These are phyloP conservation scores for Acanthurus lineatus DNA, from an alignment of 2,797 vertebrate genomes.

Conservation along the genomic window DNA sequence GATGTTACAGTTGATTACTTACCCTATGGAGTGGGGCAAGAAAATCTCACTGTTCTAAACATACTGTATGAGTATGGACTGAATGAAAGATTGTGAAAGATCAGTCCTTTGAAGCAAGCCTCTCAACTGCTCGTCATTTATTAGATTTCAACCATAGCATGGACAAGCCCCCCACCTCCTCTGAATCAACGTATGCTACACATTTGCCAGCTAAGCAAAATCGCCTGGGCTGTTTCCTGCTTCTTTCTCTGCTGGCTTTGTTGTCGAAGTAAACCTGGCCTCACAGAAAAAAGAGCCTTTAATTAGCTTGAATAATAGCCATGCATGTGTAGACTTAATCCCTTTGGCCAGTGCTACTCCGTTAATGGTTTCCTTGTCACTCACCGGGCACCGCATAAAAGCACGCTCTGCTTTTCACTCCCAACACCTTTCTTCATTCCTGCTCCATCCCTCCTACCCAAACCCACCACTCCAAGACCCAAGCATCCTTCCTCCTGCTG, in stretches of 20 bases:
- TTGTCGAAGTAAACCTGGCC: conserved; percentile 84
- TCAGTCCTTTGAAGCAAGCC: conserved; percentile 23
- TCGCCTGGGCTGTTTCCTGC: conserved; percentile 82
- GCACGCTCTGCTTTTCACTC: conserved; percentile 83
- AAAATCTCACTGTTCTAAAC: no score
- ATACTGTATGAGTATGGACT: neutral
- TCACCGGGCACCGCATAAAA: conserved; percentile 84
- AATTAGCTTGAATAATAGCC: conserved; percentile 89
- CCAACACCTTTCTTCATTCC: conserved; percentile 78
- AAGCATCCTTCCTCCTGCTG: conserved; percentile 71
- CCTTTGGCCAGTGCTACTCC: conserved; percentile 78
- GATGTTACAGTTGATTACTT: no score
- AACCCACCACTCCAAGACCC: conserved; percentile 57
- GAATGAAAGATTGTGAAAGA: conserved; percentile 21
- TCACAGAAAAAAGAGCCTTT: conserved; percentile 80
- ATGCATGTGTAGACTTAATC: conserved; percentile 88
- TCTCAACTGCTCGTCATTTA: conserved; percentile 44
- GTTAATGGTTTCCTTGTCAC: conserved; percentile 90
- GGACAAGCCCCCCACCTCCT: conserved; percentile 51
- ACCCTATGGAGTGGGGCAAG: no score
- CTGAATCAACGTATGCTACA: conserved; percentile 66
- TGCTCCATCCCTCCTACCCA: conserved; percentile 48
- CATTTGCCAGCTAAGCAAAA: conserved; percentile 77
- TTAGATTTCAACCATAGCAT: conserved; percentile 44
- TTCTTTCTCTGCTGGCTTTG: conserved; percentile 82